phyloP scores from a whole-genome alignment of 1,140 invertebrate species.

The Plutomurus gul region DNA sequence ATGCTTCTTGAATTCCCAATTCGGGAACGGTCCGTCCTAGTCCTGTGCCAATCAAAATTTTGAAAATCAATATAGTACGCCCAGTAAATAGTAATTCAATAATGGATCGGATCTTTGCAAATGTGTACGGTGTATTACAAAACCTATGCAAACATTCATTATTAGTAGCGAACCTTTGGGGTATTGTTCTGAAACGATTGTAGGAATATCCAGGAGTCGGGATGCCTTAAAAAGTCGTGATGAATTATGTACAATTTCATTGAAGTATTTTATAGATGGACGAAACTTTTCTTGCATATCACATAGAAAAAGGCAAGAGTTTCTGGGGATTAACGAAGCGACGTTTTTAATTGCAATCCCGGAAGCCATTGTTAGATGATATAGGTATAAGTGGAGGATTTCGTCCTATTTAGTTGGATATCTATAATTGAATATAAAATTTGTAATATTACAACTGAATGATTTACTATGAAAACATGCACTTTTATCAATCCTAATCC shows the following conservation, averaged over 20 bases:
- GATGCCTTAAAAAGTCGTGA: constrained; percentile 63
- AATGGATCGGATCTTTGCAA: neutral
- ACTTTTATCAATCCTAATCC: too few species aligned
- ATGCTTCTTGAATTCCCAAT: constrained; percentile 60
- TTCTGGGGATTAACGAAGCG: constrained; percentile 23
- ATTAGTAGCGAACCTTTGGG: constrained; percentile 62
- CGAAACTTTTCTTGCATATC: constrained; percentile 73
- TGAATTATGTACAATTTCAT: constrained; percentile 64
- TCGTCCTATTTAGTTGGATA: too few species aligned
- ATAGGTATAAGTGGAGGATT: too few species aligned
- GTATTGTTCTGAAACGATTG: constrained; percentile 72
- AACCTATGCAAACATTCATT: too few species aligned
- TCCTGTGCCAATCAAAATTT: constrained; percentile 58
- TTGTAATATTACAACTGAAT: too few species aligned
- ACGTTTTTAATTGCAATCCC: too few species aligned
- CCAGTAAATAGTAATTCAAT: neutral
- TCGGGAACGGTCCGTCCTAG: constrained; percentile 68
- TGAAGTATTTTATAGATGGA: constrained; percentile 65
- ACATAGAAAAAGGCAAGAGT: constrained; percentile 64
- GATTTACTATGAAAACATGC: too few species aligned
- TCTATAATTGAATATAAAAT: too few species aligned
- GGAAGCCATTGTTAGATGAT: too few species aligned
- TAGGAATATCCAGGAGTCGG: constrained; percentile 64
- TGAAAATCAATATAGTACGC: neutral
- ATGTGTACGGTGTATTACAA: neutral